A percentile compares a stretch with the other conserved stretches of the same genome.
Conservation (phyloP, 2,113 vertebrate species). For the Vicugna pacos region DNA sequence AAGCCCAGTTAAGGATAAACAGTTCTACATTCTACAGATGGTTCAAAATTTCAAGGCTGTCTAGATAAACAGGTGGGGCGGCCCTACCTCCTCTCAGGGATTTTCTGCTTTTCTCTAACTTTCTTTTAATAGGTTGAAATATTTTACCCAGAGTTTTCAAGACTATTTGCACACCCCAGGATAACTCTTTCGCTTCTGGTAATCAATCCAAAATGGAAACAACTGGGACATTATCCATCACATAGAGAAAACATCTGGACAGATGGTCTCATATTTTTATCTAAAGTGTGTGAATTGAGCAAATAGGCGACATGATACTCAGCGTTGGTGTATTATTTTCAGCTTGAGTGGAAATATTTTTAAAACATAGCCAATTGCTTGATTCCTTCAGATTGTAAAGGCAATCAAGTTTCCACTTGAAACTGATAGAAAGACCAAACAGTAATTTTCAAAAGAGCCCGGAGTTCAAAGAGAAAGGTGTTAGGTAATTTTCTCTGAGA, state of each 20-base stretch:
- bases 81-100: neutral
- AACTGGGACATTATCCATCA: neutral
- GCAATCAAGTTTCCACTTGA: neutral
- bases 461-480: neutral
- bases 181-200: neutral
- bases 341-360: neutral
- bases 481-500: slow-evolving; percentile 37
- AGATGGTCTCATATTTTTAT: neutral
- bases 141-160: slow-evolving; percentile 7
- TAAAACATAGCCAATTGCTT: neutral
- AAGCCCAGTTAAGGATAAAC: slow-evolving; percentile 30
- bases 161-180: neutral
- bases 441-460: slow-evolving; percentile 32
- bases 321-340: neutral
- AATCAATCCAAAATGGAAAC: neutral
- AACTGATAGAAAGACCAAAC: slow-evolving; percentile 26
- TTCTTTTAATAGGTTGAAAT: slow-evolving; percentile 5
- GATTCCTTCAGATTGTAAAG: neutral
- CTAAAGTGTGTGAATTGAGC: neutral
- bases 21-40: neutral
- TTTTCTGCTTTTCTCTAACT: neutral
- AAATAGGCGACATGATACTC: neutral
- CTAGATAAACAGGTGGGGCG: neutral
- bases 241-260: neutral
- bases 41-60: neutral